A percentile compares a stretch with the other conserved stretches of the same genome.
Evolutionary conservation across 2,888 invertebrate species (phyloP).

Genomic region (Trisateles emortualis): DNA sequence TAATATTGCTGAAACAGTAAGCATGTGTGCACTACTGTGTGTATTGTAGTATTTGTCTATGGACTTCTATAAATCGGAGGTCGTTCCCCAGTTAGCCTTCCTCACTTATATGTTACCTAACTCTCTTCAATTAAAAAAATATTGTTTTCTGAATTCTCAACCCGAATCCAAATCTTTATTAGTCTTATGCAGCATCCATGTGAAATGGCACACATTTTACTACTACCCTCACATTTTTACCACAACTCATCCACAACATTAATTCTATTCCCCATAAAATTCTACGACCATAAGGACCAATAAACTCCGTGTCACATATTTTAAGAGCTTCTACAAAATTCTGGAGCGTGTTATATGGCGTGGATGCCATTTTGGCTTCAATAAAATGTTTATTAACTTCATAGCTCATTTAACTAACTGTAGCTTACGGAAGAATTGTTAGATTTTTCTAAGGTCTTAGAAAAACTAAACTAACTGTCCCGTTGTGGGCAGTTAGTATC

Average conservation of each 20-base stretch:
- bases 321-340: conserved; percentile 13
- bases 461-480: too few species aligned
- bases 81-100: too few species aligned
- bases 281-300: conserved; percentile 12
- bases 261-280: conserved; percentile 16
- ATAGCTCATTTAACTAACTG: conserved; percentile 3
- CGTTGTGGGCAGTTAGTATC: too few species aligned
- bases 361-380: not conserved
- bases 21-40: too few species aligned
- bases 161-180: not conserved
- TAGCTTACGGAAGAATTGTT: not conserved
- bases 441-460: too few species aligned
- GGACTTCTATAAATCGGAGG: too few species aligned
- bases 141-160: not conserved
- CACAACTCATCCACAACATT: conserved; percentile 11
- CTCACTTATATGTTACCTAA: too few species aligned
- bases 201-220: conserved; percentile 6
- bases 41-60: too few species aligned
- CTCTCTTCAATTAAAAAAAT: too few species aligned
- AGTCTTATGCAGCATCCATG: not conserved
- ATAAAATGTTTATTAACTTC: conserved; percentile 8
- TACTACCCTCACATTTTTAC: not conserved
- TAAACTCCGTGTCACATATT: conserved; percentile 10
- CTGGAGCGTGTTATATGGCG: not conserved
- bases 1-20: too few species aligned